Percentiles rank a stretch among this genome's conserved stretches.
phyloP scores from a whole-genome alignment of 1,140 invertebrate genomes.

The roundworm (Caenorhabditis elegans) region DNA sequence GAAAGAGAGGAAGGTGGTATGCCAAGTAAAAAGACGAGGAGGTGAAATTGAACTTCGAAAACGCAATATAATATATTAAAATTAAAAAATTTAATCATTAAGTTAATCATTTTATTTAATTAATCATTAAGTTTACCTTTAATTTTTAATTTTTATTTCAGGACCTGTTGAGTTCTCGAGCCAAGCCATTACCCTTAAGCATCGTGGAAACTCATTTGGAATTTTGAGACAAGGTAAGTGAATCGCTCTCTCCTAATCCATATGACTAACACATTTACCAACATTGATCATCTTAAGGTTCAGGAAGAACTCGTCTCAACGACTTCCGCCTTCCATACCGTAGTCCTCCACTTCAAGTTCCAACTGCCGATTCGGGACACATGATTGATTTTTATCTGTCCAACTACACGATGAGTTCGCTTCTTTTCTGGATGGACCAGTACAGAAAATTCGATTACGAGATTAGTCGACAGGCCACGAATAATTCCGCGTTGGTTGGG shows the following conservation, averaged over 20 bases:
- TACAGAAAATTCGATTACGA: constrained; percentile 66
- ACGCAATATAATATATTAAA: too few relatives aligned
- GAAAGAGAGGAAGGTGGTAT: too few relatives aligned
- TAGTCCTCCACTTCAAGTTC: constrained; percentile 49
- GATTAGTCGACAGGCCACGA: constrained; percentile 58
- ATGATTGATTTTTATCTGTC: constrained; percentile 65
- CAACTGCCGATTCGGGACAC: constrained; percentile 40
- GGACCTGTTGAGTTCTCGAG: constrained; percentile 49
- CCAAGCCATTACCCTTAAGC: constrained; percentile 27
- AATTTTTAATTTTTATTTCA: too few relatives aligned
- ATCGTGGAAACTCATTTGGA: constrained; percentile 65
- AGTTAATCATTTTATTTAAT: too few relatives aligned
- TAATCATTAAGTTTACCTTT: too few relatives aligned
- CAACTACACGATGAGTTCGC: constrained; percentile 61
- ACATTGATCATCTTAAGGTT: not conserved
- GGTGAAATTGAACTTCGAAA: too few relatives aligned
- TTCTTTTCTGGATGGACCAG: constrained; percentile 66
- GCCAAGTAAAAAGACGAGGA: too few relatives aligned
- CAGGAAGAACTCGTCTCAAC: constrained; percentile 62
- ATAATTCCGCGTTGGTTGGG: constrained; percentile 60
- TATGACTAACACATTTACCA: constrained; percentile 20
- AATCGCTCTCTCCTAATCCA: not conserved
- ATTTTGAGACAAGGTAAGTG: constrained; percentile 60
- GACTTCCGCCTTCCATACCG: constrained; percentile 64
- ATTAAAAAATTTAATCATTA: too few relatives aligned